Percentiles rank a stretch among this genome's conserved stretches.
Conservation (phyloP, 2,888 invertebrate genomes). For the Tipula lateralis region DNA sequence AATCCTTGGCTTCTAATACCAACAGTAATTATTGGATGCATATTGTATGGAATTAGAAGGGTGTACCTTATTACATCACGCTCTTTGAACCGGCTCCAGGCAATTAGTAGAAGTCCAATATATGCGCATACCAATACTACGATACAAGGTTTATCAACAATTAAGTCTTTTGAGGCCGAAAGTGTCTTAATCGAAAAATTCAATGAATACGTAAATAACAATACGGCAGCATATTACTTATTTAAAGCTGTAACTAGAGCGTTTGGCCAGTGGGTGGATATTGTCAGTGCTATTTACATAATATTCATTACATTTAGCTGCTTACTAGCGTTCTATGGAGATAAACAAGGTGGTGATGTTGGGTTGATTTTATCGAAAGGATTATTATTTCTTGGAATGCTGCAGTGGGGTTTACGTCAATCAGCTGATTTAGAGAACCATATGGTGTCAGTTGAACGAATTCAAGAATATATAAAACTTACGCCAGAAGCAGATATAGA, state of each 20-base stretch:
- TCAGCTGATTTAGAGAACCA: slow-evolving; percentile 78
- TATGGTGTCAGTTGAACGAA: slow-evolving; percentile 79
- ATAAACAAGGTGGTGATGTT: slow-evolving; percentile 57
- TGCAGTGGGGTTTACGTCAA: slow-evolving; percentile 80
- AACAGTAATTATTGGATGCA: slow-evolving; percentile 54
- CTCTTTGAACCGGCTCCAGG: slow-evolving; percentile 51
- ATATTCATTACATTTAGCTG: slow-evolving; percentile 75
- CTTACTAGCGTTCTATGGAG: slow-evolving; percentile 61
- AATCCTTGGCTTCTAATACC: slow-evolving; percentile 60
- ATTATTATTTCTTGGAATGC: slow-evolving; percentile 66
- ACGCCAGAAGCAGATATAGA: slow-evolving; percentile 58
- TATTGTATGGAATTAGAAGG: slow-evolving; percentile 57
- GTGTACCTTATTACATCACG: slow-evolving; percentile 54
- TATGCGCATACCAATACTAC: slow-evolving; percentile 71
- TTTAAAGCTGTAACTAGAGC: slow-evolving; percentile 86
- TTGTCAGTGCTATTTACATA: slow-evolving; percentile 82
- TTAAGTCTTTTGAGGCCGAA: slow-evolving; percentile 66
- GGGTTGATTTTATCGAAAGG: slow-evolving; percentile 69
- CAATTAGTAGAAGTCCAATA: slow-evolving; percentile 64
- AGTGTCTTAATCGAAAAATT: slow-evolving; percentile 58
- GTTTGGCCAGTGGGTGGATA: slow-evolving; percentile 88
- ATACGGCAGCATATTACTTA: slow-evolving; percentile 71
- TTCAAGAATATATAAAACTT: slow-evolving; percentile 72
- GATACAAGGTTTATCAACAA: slow-evolving; percentile 70
- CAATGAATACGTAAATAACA: slow-evolving; percentile 59